Evolutionary conservation across 1,140 invertebrate genomes (phyloP).

Genomic region (Coboldia fuscipes): DNA sequence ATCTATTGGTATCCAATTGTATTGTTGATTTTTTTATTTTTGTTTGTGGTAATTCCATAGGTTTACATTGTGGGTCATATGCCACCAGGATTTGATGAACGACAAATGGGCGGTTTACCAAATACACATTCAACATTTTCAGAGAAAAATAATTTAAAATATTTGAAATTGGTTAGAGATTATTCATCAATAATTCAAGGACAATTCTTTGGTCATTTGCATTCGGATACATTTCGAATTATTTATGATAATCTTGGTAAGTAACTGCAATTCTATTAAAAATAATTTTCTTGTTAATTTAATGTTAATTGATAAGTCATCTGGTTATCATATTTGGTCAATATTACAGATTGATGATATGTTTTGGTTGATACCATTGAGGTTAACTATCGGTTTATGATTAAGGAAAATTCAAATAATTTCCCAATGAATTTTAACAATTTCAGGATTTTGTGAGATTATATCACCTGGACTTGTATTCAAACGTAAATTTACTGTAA

Average conservation of each 20-base stretch:
- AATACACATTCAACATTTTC: constrained; percentile 30
- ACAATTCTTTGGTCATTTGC: constrained; percentile 82
- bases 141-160: constrained; percentile 43
- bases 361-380: too few relatives aligned
- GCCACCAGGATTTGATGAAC: constrained; percentile 67
- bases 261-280: too few relatives aligned
- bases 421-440: too few relatives aligned
- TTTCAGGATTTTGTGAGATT: too few relatives aligned
- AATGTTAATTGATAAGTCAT: too few relatives aligned
- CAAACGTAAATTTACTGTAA: too few relatives aligned
- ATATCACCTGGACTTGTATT: too few relatives aligned
- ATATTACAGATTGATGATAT: too few relatives aligned
- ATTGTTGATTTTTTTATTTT: neutral
- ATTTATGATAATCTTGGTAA: constrained; percentile 54
- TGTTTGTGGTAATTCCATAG: constrained; percentile 36
- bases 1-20: constrained; percentile 3
- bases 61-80: constrained; percentile 78
- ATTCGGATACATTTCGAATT: constrained; percentile 73
- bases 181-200: constrained; percentile 63
- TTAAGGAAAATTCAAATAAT: too few relatives aligned
- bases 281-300: too few relatives aligned
- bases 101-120: constrained; percentile 35
- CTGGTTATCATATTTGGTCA: too few relatives aligned
- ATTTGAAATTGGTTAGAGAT: constrained; percentile 45
- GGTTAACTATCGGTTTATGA: too few relatives aligned